Evolutionary conservation across 35 echinoderm and acorn worm species (phyloP).

Genomic region (Eucidaris tribuloides): DNA sequence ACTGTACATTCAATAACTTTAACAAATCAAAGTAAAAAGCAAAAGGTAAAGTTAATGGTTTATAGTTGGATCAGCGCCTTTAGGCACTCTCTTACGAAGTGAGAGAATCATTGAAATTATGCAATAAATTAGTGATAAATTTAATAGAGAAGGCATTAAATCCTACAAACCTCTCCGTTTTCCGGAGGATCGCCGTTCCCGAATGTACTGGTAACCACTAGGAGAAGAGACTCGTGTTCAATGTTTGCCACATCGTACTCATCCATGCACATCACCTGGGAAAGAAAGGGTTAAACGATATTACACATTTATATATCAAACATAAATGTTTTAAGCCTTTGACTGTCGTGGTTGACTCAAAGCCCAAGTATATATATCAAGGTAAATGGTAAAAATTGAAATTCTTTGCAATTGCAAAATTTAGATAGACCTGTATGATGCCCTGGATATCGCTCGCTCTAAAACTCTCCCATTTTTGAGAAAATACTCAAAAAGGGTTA

Average conservation of each 20-base stretch:
- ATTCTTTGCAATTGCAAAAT: background rate
- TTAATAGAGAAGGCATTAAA: background rate
- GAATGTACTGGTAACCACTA: slow-evolving; percentile 94
- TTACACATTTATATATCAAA: background rate
- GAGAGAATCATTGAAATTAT: background rate
- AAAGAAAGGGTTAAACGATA: background rate
- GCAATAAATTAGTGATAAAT: background rate
- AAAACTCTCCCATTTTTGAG: too few species aligned
- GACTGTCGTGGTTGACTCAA: background rate
- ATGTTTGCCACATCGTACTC: slow-evolving; percentile 89
- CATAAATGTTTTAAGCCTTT: background rate
- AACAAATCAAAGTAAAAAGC: background rate
- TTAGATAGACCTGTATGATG: background rate
- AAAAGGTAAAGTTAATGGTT: too few species aligned
- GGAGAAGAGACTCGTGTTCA: slow-evolving; percentile 79
- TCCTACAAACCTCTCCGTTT: slow-evolving; percentile 80
- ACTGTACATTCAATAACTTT: background rate
- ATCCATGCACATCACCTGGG: slow-evolving; percentile 90
- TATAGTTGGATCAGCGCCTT: background rate
- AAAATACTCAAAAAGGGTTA: background rate
- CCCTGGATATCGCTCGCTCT: too few species aligned
- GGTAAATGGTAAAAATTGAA: background rate
- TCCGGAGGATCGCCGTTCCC: slow-evolving; percentile 90
- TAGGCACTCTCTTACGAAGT: too few species aligned
- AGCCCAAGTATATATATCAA: background rate